Base-by-base conservation (phyloP, 2,888 invertebrate species). In the Eupithecia dodoneata region DNA sequence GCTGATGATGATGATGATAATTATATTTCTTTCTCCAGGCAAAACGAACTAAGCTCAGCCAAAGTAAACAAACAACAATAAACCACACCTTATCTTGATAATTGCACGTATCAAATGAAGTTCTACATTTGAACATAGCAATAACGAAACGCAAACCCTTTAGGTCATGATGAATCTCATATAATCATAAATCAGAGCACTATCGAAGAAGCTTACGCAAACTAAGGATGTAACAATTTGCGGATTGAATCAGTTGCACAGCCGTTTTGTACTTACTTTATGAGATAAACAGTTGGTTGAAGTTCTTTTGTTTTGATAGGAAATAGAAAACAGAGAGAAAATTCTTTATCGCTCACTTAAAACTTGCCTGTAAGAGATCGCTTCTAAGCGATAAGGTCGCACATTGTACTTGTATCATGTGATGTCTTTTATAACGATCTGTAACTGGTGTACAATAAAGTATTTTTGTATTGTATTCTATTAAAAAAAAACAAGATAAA, bases 101-200 rank as follows among this genome's bases (percentile, higher is more conserved):
- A 72, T 72, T 55, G 44, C 52, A 59, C 55, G 59, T 72, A 52
- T 59, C 42, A 72, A 72, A 72, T 72, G 52, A 59, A 59, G 42
- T 59, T 18, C 42, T 15, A 12, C 70, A 71, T 81, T 80, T 70
- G 49, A 13, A 70, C 67, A 45, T 30, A n/a, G 78, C 78, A 75
- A 77, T 75, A 77, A 78, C 75, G 63, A 73, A 73, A 66, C 52
- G 71, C 66, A 86, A 88, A 81, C 86, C 90, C 92, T 92, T 88
- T 78, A 89, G 92, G 91, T 86, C 84, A 82, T 86, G 92, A 92
- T 93, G 87, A 85, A 93, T 93, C 91, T 89, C 83, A 82, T 81
- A 83, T 87, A 86, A 88, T 89, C 91, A 93, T 94, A 93, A 94
- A 95, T 94, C 94, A 93, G 94, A 82, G 90, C 92, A 91, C 80